phyloP scores from a whole-genome alignment of 1,140 invertebrate genomes.

The Augochlora pura region DNA sequence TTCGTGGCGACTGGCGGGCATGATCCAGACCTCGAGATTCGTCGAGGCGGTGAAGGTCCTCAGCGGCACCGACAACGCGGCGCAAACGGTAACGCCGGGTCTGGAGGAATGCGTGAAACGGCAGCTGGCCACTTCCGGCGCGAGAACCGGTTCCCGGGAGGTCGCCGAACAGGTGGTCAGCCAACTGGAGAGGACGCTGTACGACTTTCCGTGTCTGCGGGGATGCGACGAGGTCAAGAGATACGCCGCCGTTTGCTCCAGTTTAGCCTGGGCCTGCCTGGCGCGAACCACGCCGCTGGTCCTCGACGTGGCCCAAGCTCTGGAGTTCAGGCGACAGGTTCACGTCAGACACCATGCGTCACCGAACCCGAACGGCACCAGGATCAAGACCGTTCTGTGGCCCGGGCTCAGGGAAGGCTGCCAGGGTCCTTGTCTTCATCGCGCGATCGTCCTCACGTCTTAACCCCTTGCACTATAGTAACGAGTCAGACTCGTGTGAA shows the following conservation, averaged over 20 bases:
- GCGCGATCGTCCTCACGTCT: constrained; percentile 86
- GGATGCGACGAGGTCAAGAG: constrained; percentile 82
- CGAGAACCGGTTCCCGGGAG: constrained; percentile 66
- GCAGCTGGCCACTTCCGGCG: constrained; percentile 70
- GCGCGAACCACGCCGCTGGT: constrained; percentile 76
- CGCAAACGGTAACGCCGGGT: constrained; percentile 44
- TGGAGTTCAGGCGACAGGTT: constrained; percentile 81
- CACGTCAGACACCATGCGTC: constrained; percentile 86
- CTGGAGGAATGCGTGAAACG: constrained; percentile 70
- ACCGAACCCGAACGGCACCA: constrained; percentile 79
- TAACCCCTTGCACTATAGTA: too few species aligned
- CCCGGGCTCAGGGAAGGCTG: constrained; percentile 84
- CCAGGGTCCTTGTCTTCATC: constrained; percentile 85
- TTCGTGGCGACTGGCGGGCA: constrained; percentile 72
- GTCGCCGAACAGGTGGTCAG: constrained; percentile 70
- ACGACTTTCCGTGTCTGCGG: constrained; percentile 88
- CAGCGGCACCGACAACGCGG: constrained; percentile 56
- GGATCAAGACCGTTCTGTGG: constrained; percentile 87
- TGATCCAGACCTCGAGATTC: constrained; percentile 65
- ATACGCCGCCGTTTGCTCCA: constrained; percentile 85
- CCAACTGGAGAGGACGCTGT: constrained; percentile 81
- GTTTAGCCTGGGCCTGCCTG: constrained; percentile 85
- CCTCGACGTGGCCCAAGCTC: constrained; percentile 66
- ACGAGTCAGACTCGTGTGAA: too few species aligned
- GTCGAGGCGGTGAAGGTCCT: constrained; percentile 65